These are phyloP conservation scores for Drosophila gaucha DNA, from an alignment of 2,888 invertebrate species.

Conservation along the genomic window DNA sequence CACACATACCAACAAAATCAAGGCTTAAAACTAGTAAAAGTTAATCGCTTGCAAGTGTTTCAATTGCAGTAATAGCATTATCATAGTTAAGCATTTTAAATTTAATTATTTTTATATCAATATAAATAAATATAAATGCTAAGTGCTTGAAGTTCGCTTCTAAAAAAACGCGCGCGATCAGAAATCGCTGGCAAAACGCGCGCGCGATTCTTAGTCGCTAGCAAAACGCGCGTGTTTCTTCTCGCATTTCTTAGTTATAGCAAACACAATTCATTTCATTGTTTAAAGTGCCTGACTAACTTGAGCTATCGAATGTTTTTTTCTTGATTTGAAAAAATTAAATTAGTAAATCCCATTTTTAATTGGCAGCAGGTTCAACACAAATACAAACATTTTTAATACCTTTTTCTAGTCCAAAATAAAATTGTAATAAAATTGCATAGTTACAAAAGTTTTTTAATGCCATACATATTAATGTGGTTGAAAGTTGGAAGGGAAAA, in stretches of 20 bases:
- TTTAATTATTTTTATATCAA: slow-evolving; percentile 45
- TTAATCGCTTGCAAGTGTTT: slow-evolving; percentile 52
- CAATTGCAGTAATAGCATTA: slow-evolving; percentile 50
- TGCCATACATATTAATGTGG: slow-evolving; percentile 21
- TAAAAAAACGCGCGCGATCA: slow-evolving; percentile 1
- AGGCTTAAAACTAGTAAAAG: slow-evolving; percentile 39
- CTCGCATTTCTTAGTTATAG: slow-evolving; percentile 40
- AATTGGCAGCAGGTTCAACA: slow-evolving; percentile 29
- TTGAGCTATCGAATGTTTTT: slow-evolving; percentile 43
- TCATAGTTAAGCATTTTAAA: slow-evolving; percentile 37
- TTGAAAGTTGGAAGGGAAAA: slow-evolving; percentile 17
- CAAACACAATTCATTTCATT: slow-evolving; percentile 32
- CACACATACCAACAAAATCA: slow-evolving; percentile 9
- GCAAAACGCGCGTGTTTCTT: slow-evolving; percentile 27
- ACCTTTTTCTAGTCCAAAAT: slow-evolving; percentile 8
- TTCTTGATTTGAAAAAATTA: slow-evolving; percentile 49
- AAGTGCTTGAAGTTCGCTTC: slow-evolving; percentile 42
- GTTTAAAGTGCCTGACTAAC: slow-evolving; percentile 51
- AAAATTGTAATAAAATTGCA: slow-evolving; percentile 12
- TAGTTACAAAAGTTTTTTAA: slow-evolving; percentile 7
- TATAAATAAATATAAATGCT: slow-evolving; percentile 10
- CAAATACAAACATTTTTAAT: background rate
- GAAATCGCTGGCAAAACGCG: slow-evolving; percentile 15
- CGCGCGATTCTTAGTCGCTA: slow-evolving; percentile 30
- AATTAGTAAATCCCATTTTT: slow-evolving; percentile 17